phyloP scores from a whole-genome alignment of 2,888 invertebrate species.

The Drosophila austrosaltans region DNA sequence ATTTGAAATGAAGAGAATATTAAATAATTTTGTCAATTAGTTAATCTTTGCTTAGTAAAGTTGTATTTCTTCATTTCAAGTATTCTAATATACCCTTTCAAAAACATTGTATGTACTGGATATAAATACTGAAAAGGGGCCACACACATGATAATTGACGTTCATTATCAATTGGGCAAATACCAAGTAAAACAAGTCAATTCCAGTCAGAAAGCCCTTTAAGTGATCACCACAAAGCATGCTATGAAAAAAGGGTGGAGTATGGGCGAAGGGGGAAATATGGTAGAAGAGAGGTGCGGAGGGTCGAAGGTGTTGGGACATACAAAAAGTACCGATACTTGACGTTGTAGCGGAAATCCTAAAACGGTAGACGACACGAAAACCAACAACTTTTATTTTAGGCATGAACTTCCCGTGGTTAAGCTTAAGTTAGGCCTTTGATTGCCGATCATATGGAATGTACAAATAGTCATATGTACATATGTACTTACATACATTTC shows the following conservation, averaged over 20 bases:
- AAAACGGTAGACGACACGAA: conserved; percentile 47
- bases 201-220: conserved; percentile 58
- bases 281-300: too few species aligned
- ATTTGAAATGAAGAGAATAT: not conserved
- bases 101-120: not conserved
- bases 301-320: conserved; percentile 1
- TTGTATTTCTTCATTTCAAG: not conserved
- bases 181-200: conserved; percentile 59
- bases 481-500: conserved; percentile 29
- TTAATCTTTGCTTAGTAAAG: too few species aligned
- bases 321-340: conserved; percentile 20
- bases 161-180: conserved; percentile 76
- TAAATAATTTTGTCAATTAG: too few species aligned
- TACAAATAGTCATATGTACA: conserved; percentile 31
- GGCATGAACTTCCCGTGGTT: conserved; percentile 69
- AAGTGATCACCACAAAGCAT: conserved; percentile 49
- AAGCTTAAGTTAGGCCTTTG: conserved; percentile 38
- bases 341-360: conserved; percentile 67
- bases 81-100: conserved; percentile 6
- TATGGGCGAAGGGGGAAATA: not conserved
- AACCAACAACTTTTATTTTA: conserved; percentile 40
- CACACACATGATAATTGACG: conserved; percentile 60
- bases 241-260: not conserved
- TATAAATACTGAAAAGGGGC: conserved; percentile 25
- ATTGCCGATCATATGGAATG: conserved; percentile 33